Evolutionary conservation across 2,888 invertebrate genomes (phyloP).

Genomic region (Cheilosia vulpina): DNA sequence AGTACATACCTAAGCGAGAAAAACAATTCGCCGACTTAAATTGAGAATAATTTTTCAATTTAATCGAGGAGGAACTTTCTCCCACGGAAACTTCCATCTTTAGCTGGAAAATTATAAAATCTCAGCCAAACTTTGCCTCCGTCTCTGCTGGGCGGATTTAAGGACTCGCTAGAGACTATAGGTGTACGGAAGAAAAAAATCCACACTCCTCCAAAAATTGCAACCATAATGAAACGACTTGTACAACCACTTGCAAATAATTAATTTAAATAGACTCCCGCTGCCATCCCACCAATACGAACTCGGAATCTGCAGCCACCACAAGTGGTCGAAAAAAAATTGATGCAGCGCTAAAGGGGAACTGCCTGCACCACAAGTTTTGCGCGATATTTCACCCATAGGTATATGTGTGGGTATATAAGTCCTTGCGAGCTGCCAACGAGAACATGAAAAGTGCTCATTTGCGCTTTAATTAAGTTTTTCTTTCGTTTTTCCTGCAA

Average conservation of each 20-base stretch:
- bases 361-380: conserved; percentile 39
- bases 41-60: conserved; percentile 54
- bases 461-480: conserved; percentile 70
- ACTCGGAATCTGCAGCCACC: conserved; percentile 13
- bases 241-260: conserved; percentile 71
- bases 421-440: neutral
- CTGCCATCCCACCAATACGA: conserved; percentile 11
- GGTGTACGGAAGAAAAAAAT: neutral
- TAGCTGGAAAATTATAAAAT: conserved; percentile 40
- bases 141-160: neutral
- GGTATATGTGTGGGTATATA: conserved; percentile 2
- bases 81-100: conserved; percentile 26
- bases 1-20: neutral
- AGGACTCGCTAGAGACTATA: neutral
- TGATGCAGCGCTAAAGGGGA: conserved; percentile 7
- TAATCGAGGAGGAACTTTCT: conserved; percentile 50
- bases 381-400: conserved; percentile 29
- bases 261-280: conserved; percentile 70
- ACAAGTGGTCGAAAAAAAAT: conserved; percentile 28
- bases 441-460: conserved; percentile 60
- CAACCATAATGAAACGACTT: conserved; percentile 70
- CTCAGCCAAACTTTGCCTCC: conserved; percentile 15
- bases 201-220: conserved; percentile 38
- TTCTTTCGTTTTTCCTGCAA: conserved; percentile 54
- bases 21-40: conserved; percentile 44